These are phyloP conservation scores for Tribolium freemani DNA, from an alignment of 2,888 invertebrate species.

Conservation along the genomic window DNA sequence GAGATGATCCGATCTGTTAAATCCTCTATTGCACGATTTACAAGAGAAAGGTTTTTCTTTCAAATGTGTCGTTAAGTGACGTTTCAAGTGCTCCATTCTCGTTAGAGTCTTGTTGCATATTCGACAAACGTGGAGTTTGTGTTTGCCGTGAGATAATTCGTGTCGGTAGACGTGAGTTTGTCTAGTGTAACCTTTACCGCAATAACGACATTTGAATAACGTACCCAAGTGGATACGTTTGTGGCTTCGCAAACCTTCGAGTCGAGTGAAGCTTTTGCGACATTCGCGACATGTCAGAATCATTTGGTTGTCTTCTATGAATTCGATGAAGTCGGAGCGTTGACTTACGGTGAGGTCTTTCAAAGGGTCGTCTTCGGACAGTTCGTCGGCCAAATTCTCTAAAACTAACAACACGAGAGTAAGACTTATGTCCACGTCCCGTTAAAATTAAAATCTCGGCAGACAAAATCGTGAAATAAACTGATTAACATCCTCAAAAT, in stretches of 20 bases:
- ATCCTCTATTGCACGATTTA: conserved; percentile 65
- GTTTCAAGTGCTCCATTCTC: conserved; percentile 65
- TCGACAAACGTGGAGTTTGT: conserved; percentile 66
- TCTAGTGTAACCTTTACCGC: conserved; percentile 64
- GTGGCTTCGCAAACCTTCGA: conserved; percentile 63
- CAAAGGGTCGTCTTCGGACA: not conserved
- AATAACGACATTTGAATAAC: conserved; percentile 65
- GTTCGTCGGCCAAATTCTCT: conserved; percentile 11
- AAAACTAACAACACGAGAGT: not conserved
- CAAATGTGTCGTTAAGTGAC: conserved; percentile 66
- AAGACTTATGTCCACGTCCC: too few species aligned
- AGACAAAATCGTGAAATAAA: too few species aligned
- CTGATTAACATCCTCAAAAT: too few species aligned
- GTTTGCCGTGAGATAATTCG: conserved; percentile 62
- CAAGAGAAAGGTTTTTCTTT: conserved; percentile 66
- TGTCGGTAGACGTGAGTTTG: conserved; percentile 65
- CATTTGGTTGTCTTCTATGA: conserved; percentile 65
- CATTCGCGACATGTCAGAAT: conserved; percentile 64
- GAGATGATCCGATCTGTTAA: conserved; percentile 65
- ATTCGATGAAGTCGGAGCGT: conserved; percentile 62
- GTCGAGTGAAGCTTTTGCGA: conserved; percentile 64
- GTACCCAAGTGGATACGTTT: conserved; percentile 63
- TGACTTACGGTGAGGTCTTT: not conserved
- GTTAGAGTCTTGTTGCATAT: conserved; percentile 66
- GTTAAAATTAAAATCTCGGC: too few species aligned